Percentiles rank a stretch among this genome's conserved stretches.
Conservation (phyloP, 2,888 invertebrate species). For the Luperina testacea region DNA sequence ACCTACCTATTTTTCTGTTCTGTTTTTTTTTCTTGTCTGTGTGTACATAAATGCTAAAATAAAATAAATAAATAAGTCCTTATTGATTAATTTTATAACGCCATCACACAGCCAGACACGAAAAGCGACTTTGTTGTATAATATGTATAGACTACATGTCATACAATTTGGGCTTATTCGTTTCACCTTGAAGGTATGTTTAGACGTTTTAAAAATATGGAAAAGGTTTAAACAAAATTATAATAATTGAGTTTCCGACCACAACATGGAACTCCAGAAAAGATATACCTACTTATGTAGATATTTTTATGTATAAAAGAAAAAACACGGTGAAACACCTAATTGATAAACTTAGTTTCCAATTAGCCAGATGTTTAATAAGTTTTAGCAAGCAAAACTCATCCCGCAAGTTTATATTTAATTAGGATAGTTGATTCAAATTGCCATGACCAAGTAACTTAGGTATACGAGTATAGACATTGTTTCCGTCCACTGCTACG, state of each 20-base stretch:
- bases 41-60: too few relatives aligned
- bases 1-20: too few relatives aligned
- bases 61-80: too few relatives aligned
- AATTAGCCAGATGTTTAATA: constrained; percentile 26
- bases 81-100: too few relatives aligned
- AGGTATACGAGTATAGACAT: background rate
- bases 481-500: background rate
- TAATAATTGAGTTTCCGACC: background rate
- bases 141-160: background rate
- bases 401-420: constrained; percentile 29
- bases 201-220: background rate
- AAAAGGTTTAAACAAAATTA: background rate
- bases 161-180: too few relatives aligned
- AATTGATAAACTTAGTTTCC: constrained; percentile 38
- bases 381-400: constrained; percentile 44
- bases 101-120: too few relatives aligned
- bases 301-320: background rate
- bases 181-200: background rate
- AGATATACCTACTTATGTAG: too few relatives aligned
- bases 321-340: background rate
- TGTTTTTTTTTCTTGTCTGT: too few relatives aligned
- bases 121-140: too few relatives aligned
- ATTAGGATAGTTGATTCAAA: constrained; percentile 34
- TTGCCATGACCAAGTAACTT: constrained; percentile 16
- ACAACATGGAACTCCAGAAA: background rate